Conservation (phyloP, 1,140 invertebrate genomes). For the Arion vulgaris region DNA sequence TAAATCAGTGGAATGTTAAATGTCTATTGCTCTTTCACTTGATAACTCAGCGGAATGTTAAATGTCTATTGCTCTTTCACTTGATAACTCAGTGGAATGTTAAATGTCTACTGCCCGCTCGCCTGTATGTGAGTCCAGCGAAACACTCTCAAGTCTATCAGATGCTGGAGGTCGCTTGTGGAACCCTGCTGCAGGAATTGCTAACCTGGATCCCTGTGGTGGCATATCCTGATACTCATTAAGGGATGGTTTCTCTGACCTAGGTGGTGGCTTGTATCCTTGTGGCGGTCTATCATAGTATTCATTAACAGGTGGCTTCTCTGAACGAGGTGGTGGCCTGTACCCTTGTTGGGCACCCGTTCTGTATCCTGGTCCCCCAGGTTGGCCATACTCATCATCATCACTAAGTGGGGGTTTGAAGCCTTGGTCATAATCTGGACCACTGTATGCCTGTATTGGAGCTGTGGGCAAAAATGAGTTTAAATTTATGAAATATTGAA, state of each 20-base stretch:
- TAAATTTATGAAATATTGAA: no score
- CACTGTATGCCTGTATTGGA: neutral
- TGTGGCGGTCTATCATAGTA: constrained; percentile 6
- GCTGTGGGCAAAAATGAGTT: neutral
- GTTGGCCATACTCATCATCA: constrained; percentile 16
- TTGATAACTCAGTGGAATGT: no score
- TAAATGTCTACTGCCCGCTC: neutral
- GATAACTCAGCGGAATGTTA: no score
- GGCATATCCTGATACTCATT: constrained; percentile 4
- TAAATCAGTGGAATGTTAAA: no score
- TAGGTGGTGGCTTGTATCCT: neutral
- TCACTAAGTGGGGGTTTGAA: constrained; percentile 1
- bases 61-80: no score
- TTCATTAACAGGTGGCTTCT: neutral
- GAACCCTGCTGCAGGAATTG: constrained; percentile 10
- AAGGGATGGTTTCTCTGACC: neutral
- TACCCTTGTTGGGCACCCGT: neutral
- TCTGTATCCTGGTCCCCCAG: neutral
- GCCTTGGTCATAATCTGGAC: neutral
- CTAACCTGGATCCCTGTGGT: neutral
- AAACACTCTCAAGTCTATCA: neutral
- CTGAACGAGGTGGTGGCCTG: neutral
- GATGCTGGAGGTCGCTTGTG: neutral
- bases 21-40: no score
- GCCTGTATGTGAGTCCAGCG: neutral